These are phyloP conservation scores for Ispidina picta DNA, from an alignment of 2,797 vertebrate genomes.

Conservation along the genomic window DNA sequence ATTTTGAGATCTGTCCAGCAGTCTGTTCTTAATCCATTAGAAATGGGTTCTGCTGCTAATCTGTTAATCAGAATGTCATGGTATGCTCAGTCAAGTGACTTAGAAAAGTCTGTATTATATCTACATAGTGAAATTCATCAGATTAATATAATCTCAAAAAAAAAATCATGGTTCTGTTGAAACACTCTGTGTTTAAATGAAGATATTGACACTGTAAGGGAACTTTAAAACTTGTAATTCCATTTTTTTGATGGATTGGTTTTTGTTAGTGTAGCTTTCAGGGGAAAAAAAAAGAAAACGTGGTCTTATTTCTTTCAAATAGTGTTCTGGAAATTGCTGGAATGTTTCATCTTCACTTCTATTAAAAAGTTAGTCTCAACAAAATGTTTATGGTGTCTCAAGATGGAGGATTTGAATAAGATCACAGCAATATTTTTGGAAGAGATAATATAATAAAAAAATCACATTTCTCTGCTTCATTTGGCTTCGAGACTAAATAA, in stretches of 20 bases:
- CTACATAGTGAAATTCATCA: background rate
- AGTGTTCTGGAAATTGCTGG: background rate
- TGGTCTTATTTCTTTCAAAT: background rate
- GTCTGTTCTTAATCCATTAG: background rate
- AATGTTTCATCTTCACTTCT: background rate
- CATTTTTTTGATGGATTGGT: background rate
- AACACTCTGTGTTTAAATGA: background rate
- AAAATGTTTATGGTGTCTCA: background rate
- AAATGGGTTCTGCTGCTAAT: background rate
- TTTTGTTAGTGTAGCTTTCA: background rate
- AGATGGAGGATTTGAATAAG: constrained; percentile 6
- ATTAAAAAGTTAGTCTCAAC: background rate
- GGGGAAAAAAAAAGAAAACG: background rate
- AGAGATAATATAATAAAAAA: constrained; percentile 26
- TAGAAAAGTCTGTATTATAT: background rate
- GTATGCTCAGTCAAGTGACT: background rate
- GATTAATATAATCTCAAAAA: background rate
- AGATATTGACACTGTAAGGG: background rate
- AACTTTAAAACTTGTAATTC: background rate
- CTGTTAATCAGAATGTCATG: background rate
- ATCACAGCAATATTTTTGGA: constrained; percentile 33
- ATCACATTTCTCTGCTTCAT: constrained; percentile 23
- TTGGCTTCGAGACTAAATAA: constrained; percentile 48
- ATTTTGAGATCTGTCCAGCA: too few relatives aligned
- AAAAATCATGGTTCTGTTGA: background rate